phyloP scores from a whole-genome alignment of 2,797 vertebrate genomes.

The Huso huso region DNA sequence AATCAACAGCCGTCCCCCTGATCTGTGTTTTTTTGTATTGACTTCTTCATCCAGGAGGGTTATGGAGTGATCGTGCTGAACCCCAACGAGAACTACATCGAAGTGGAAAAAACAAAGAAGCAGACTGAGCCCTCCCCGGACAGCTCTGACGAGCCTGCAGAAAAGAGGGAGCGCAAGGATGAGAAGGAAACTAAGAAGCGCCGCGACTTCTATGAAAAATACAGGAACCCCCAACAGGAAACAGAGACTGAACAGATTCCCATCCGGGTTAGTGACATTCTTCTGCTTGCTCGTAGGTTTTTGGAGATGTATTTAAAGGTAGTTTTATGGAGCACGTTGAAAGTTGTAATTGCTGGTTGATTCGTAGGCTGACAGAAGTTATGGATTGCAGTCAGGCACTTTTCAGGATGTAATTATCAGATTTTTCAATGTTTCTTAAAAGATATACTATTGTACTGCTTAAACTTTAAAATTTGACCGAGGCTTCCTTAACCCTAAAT shows the following conservation, averaged over 20 bases:
- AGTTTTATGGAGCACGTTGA: conserved; percentile 12
- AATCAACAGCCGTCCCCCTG: too few species aligned
- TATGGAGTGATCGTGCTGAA: conserved; percentile 93
- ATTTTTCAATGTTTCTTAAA: too few species aligned
- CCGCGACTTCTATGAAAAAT: conserved; percentile 91
- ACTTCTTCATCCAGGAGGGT: conserved; percentile 70
- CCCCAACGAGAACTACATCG: conserved; percentile 95
- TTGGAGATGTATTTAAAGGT: conserved; percentile 35
- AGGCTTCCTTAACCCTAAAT: conserved; percentile 15
- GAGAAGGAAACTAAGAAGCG: conserved; percentile 84
- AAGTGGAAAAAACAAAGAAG: conserved; percentile 78
- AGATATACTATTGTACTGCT: conserved; percentile 5
- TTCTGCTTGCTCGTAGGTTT: conserved; percentile 29
- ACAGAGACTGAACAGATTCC: conserved; percentile 79
- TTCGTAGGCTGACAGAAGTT: conserved; percentile 28
- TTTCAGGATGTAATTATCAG: too few species aligned
- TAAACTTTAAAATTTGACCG: conserved; percentile 18
- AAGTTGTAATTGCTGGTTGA: conserved; percentile 25
- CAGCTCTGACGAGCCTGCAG: conserved; percentile 83
- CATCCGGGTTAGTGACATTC: conserved; percentile 72
- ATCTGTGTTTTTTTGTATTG: conserved; percentile 23
- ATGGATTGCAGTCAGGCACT: conserved; percentile 52
- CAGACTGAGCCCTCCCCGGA: conserved; percentile 63
- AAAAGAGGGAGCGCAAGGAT: conserved; percentile 90
- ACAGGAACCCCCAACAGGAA: conserved; percentile 92